Base-by-base conservation (phyloP, 1,140 invertebrate genomes). In the Heliothis subflexa region DNA sequence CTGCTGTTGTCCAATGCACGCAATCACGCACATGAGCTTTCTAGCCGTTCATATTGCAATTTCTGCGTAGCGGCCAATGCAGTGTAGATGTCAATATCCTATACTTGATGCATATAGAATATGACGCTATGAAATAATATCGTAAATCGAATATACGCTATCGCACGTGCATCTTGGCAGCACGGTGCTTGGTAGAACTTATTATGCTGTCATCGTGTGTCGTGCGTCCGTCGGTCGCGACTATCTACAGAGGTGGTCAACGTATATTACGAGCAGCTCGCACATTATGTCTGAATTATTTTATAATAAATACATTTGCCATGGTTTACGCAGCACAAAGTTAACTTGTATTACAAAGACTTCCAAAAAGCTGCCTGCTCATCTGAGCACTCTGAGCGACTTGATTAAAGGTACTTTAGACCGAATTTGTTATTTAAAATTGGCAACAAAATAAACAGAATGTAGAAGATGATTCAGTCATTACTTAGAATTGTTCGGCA, bases 151-250 rank as follows among this genome's bases (percentile, higher is more conserved):
- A 74, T 66, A 57, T 54, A 78, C 68, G 71, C 85, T 91, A 93
- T 92, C 90, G 88, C 90, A 88, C 88, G 89, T 86, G 87, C 85
- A 92, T 93, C 89, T 91, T 77, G 82, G 74, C 87, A 83, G 66
- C 68, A 83, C 70, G 52, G 33, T 40, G 49, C 74, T 70, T 62
- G 76, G 21, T 54, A 40, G 81, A 74, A 84, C 84, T 89, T 88
- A 88, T 88, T 89, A 91, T 91, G 88, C 90, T 77, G 85, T 81
- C 76, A 78, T 76, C 85, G 87, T 89, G 78, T 80, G 62, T 70
- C 80, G 89, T 83, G 79, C 85, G 86, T 86, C 85, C 84, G 82
- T 83, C 86, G 40, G 52, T 16, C 66, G 73, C 81, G 75, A 75
- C 83, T 40, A 78, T 85, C 86, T 49, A 86, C 88, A 55, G 80